phyloP scores from a whole-genome alignment of 1,140 invertebrate genomes.

The Bombus balteatus region DNA sequence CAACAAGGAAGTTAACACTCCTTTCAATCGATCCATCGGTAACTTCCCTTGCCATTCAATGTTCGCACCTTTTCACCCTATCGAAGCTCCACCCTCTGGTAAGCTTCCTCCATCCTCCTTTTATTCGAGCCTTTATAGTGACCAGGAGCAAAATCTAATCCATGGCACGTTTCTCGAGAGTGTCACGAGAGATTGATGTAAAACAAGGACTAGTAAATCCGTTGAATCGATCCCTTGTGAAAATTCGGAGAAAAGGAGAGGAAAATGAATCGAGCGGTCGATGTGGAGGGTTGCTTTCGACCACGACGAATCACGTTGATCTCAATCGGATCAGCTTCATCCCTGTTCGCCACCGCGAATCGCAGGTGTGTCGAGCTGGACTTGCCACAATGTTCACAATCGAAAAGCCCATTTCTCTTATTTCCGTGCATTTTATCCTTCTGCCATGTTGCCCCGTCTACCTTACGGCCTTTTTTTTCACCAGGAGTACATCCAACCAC shows the following conservation, averaged over 20 bases:
- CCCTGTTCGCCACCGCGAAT: constrained; percentile 4
- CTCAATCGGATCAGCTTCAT: constrained; percentile 39
- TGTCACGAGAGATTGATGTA: constrained; percentile 10
- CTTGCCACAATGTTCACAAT: constrained; percentile 35
- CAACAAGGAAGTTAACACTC: neutral
- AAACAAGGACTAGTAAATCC: constrained; percentile 3
- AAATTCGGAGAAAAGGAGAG: neutral
- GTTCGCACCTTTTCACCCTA: neutral
- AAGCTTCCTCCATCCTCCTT: neutral
- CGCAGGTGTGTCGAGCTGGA: constrained; percentile 1
- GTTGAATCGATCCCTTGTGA: neutral
- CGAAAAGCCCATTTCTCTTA: constrained; percentile 34
- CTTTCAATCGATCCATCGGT: neutral
- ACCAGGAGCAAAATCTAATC: constrained; percentile 11
- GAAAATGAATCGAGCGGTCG: neutral
- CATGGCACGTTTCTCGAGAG: neutral
- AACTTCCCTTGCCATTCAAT: neutral
- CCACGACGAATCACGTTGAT: constrained; percentile 36
- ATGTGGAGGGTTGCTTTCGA: neutral
- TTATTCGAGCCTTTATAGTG: neutral
- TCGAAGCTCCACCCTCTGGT: neutral
- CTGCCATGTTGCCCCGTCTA: neutral
- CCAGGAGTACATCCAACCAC: neutral
- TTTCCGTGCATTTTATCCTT: constrained; percentile 37
- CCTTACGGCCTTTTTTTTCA: neutral